These are phyloP conservation scores for Spilosoma lubricipeda DNA, from an alignment of 2,888 invertebrate species.

Conservation along the genomic window DNA sequence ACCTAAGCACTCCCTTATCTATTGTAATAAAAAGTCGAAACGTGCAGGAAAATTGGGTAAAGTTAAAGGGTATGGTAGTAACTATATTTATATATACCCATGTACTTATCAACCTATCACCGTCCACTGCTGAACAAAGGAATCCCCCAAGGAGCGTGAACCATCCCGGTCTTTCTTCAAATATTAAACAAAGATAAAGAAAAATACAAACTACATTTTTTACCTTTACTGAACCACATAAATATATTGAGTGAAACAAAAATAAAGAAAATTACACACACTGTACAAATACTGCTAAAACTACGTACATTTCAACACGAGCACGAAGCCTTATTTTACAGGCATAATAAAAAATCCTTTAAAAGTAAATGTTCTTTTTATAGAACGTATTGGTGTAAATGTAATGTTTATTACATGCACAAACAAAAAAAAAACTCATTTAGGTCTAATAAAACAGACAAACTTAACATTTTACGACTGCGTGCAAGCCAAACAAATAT, in stretches of 20 bases:
- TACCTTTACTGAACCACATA: neutral
- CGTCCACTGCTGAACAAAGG: too few species aligned
- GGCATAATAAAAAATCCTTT: neutral
- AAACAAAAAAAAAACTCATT: neutral
- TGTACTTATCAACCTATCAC: too few species aligned
- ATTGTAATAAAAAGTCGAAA: too few species aligned
- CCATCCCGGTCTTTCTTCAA: too few species aligned
- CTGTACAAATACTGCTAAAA: neutral
- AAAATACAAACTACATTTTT: neutral
- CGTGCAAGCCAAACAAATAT: conserved; percentile 2
- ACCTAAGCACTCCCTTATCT: too few species aligned
- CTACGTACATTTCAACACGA: neutral
- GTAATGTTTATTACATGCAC: conserved; percentile 1
- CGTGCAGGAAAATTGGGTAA: too few species aligned
- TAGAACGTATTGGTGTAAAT: neutral
- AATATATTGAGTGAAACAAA: neutral
- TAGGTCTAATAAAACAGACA: neutral
- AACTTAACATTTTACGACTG: neutral
- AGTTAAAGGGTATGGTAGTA: too few species aligned
- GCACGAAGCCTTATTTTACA: neutral
- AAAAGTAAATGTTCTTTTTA: neutral
- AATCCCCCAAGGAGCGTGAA: too few species aligned
- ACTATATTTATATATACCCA: too few species aligned
- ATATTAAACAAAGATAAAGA: neutral
- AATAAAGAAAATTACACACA: neutral